A percentile compares a stretch with the other conserved stretches of the same genome.
Conservation (phyloP, 2,888 invertebrate genomes). For the Oasisia sp. region DNA sequence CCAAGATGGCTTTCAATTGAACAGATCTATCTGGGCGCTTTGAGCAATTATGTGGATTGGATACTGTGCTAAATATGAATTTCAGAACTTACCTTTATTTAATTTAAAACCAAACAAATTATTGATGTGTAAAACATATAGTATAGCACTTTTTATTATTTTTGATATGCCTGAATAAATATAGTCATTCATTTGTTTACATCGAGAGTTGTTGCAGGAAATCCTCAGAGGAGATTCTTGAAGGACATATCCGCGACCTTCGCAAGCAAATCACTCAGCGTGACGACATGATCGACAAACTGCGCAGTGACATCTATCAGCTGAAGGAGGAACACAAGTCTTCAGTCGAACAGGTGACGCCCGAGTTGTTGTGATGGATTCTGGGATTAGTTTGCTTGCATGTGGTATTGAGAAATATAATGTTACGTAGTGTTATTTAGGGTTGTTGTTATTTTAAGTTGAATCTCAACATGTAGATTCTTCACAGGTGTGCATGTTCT, state of each 20-base stretch:
- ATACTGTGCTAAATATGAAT: no score
- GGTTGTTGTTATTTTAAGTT: neutral
- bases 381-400: neutral
- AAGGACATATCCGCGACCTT: constrained; percentile 47
- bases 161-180: no score
- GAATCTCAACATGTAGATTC: neutral
- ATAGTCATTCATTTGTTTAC: neutral
- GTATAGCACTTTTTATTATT: no score
- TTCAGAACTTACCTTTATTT: no score
- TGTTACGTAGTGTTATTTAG: neutral
- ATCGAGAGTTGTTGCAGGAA: constrained; percentile 20
- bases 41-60: no score
- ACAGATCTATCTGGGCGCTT: no score
- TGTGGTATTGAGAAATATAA: no score
- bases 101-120: no score
- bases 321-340: constrained; percentile 34
- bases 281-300: constrained; percentile 53
- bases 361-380: neutral
- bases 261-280: constrained; percentile 49
- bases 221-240: constrained; percentile 36
- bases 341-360: neutral
- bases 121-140: no score
- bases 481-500: no score
- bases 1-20: no score
- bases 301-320: constrained; percentile 48